A percentile compares a stretch with the other conserved stretches of the same genome.
phyloP scores from a whole-genome alignment of 1,140 invertebrate genomes.

The Drosophila sp. region DNA sequence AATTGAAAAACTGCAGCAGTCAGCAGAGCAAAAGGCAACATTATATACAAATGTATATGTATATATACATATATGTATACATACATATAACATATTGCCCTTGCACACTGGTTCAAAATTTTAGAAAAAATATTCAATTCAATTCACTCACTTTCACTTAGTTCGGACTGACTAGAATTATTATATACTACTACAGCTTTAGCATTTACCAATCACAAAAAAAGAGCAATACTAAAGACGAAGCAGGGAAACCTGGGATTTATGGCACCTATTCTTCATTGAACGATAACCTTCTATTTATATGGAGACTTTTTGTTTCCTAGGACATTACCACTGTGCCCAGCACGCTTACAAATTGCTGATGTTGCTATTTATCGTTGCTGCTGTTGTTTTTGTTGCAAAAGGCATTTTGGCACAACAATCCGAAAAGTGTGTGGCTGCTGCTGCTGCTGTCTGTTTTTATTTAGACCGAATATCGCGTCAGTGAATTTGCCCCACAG shows the following conservation, averaged over 20 bases:
- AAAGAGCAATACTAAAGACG: too few species aligned
- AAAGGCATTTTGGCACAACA: slow-evolving; percentile 64
- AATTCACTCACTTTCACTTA: too few species aligned
- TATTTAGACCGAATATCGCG: slow-evolving; percentile 50
- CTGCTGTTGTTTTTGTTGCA: slow-evolving; percentile 35
- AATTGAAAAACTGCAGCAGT: slow-evolving; percentile 66
- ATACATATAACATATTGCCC: slow-evolving; percentile 33
- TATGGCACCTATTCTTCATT: too few species aligned
- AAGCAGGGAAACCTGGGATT: too few species aligned
- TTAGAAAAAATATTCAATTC: too few species aligned
- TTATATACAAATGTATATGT: slow-evolving; percentile 48
- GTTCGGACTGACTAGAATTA: too few species aligned
- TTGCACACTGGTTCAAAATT: slow-evolving; percentile 38
- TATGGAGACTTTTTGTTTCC: too few species aligned
- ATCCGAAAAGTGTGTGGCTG: slow-evolving; percentile 57
- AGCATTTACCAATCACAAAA: too few species aligned
- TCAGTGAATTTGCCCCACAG: slow-evolving; percentile 54
- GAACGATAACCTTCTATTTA: too few species aligned
- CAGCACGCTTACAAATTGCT: slow-evolving; percentile 62
- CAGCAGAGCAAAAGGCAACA: slow-evolving; percentile 47
- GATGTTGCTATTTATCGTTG: slow-evolving; percentile 40
- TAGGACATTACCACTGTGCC: neutral
- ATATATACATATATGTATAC: neutral
- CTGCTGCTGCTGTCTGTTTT: slow-evolving; percentile 41
- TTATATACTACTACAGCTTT: too few species aligned